phyloP scores from a whole-genome alignment of 2,797 vertebrate genomes.

The Trachops cirrhosus region DNA sequence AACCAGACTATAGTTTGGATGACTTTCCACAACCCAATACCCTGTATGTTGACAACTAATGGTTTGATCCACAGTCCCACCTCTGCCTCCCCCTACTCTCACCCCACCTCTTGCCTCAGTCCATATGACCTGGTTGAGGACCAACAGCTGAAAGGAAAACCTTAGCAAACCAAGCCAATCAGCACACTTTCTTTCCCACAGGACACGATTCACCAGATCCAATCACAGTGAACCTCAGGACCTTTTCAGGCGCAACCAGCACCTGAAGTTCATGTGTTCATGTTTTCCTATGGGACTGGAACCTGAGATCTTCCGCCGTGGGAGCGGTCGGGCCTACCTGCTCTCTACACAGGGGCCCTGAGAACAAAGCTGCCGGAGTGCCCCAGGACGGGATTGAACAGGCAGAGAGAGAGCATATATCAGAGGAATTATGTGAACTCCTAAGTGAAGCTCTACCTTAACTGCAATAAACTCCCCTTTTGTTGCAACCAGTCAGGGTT shows the following conservation, averaged over 20 bases:
- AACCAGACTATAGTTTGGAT: neutral
- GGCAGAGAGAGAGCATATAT: neutral
- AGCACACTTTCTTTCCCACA: neutral
- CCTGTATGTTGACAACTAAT: neutral
- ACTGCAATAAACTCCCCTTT: neutral
- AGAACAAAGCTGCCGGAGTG: neutral
- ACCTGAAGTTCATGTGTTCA: no score
- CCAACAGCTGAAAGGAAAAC: neutral
- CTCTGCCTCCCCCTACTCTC: fast-evolving
- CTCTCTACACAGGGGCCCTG: neutral
- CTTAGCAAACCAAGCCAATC: neutral
- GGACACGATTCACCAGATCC: neutral
- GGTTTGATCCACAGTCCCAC: neutral
- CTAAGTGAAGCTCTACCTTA: neutral
- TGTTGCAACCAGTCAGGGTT: neutral
- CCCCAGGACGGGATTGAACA: neutral
- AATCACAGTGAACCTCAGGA: neutral
- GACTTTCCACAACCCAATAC: neutral
- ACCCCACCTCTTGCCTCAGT: no score
- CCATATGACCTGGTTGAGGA: neutral
- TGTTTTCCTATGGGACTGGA: neutral
- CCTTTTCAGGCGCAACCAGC: neutral
- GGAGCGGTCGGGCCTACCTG: neutral
- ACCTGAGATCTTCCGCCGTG: neutral
- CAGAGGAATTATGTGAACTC: neutral